Conservation (phyloP, 2,888 invertebrate species). For the Andrena marginata region DNA sequence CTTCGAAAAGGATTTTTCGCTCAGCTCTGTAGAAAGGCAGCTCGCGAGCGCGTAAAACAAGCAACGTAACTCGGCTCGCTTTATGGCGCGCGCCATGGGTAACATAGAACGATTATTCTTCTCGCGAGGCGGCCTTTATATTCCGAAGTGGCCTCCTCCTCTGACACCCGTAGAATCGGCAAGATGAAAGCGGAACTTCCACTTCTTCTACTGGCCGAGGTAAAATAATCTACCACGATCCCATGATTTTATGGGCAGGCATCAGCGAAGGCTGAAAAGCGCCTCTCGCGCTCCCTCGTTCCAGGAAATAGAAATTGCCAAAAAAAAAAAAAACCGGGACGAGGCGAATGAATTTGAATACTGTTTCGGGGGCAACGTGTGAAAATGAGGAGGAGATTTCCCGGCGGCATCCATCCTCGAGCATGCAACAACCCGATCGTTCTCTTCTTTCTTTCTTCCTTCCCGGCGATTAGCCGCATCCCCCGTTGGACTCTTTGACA, state of each 20-base stretch:
- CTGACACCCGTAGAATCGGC: constrained; percentile 28
- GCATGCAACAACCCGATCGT: constrained; percentile 27
- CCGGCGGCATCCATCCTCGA: constrained; percentile 34
- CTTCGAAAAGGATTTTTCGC: constrained; percentile 42
- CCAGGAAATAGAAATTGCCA: neutral
- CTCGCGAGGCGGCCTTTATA: constrained; percentile 36
- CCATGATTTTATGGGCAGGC: neutral
- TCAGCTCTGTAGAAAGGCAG: constrained; percentile 7
- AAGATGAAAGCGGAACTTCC: neutral
- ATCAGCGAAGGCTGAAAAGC: neutral
- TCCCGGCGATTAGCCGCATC: constrained; percentile 46
- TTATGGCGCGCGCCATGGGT: constrained; percentile 14
- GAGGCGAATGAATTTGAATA: constrained; percentile 44
- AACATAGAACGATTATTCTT: constrained; percentile 43
- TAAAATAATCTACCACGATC: constrained; percentile 4
- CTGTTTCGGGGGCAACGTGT: constrained; percentile 55
- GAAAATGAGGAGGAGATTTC: constrained; percentile 57
- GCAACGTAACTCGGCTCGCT: constrained; percentile 14
- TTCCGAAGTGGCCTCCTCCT: constrained; percentile 38
- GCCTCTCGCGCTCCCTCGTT: neutral
- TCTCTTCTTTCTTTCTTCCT: constrained; percentile 5
- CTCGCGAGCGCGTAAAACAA: constrained; percentile 35
- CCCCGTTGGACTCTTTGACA: constrained; percentile 22
- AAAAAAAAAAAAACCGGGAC: neutral
- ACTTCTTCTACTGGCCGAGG: neutral